A percentile compares a stretch with the other conserved stretches of the same genome.
These are phyloP conservation scores for Andinoacara biseriatus DNA, from an alignment of 2,113 vertebrate genomes.

Conservation along the genomic window DNA sequence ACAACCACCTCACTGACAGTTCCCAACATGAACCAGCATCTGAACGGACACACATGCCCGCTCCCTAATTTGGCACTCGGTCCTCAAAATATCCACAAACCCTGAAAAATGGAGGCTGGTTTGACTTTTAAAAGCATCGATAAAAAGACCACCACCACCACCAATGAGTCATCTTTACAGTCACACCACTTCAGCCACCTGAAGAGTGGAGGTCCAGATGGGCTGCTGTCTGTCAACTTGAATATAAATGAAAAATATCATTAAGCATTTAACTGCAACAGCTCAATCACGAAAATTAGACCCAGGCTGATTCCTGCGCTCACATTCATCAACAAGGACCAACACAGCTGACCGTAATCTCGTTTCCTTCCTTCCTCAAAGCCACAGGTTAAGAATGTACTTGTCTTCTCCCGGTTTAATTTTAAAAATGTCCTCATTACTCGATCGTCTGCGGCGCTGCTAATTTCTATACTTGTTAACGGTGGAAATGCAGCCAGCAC, in stretches of 20 bases:
- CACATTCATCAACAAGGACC: neutral
- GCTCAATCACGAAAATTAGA: neutral
- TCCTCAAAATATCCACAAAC: too few relatives aligned
- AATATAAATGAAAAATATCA: neutral
- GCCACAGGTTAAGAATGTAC: neutral
- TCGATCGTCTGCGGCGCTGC: neutral
- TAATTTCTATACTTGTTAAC: neutral
- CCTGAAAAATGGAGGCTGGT: neutral
- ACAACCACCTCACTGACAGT: too few relatives aligned
- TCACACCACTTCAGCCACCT: too few relatives aligned
- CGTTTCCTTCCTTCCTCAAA: neutral
- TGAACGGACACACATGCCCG: too few relatives aligned
- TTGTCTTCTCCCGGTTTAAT: neutral
- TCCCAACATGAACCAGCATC: too few relatives aligned
- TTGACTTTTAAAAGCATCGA: fast-evolving
- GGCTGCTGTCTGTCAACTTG: neutral
- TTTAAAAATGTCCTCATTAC: neutral
- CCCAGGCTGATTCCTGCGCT: fast-evolving
- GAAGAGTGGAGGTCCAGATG: neutral
- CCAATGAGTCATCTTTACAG: too few relatives aligned
- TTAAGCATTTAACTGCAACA: neutral
- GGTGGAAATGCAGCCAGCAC: neutral
- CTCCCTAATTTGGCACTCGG: too few relatives aligned
- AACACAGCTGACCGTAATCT: neutral
- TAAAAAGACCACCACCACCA: too few relatives aligned